Conservation (phyloP, 1,140 invertebrate species). For the Nasonia giraulti region DNA sequence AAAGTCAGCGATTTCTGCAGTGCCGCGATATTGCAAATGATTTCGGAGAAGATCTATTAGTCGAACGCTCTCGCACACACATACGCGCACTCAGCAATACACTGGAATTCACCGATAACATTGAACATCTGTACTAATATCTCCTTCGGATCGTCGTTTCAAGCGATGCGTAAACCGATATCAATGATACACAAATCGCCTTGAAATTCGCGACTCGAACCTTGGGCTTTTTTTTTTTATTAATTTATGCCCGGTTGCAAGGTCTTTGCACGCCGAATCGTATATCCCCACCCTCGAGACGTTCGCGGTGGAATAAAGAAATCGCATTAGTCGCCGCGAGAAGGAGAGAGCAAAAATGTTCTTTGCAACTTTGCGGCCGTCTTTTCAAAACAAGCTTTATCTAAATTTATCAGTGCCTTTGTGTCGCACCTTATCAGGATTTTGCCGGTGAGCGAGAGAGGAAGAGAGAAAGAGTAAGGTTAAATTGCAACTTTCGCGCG, state of each 20-base stretch:
- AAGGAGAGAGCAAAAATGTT: slow-evolving; percentile 17
- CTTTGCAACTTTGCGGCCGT: slow-evolving; percentile 57
- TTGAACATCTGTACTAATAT: slow-evolving; percentile 60
- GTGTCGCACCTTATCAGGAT: slow-evolving; percentile 61
- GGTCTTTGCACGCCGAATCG: neutral
- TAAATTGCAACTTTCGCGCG: slow-evolving; percentile 43
- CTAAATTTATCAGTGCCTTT: slow-evolving; percentile 66
- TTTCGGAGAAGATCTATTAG: slow-evolving; percentile 25
- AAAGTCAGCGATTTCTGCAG: neutral
- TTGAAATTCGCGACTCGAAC: slow-evolving; percentile 20
- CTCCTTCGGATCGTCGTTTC: neutral
- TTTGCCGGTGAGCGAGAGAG: slow-evolving; percentile 52
- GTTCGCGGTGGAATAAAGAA: slow-evolving; percentile 7
- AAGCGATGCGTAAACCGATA: slow-evolving; percentile 17
- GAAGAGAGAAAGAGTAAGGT: slow-evolving; percentile 29
- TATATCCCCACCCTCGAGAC: neutral
- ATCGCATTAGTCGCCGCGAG: neutral
- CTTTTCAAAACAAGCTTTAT: slow-evolving; percentile 66
- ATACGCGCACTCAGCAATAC: too few species aligned
- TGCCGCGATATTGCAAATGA: slow-evolving; percentile 1
- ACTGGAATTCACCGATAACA: slow-evolving; percentile 38
- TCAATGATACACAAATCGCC: slow-evolving; percentile 32
- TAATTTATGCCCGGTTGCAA: slow-evolving; percentile 30
- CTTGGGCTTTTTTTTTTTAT: slow-evolving; percentile 23
- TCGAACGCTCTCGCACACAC: neutral